phyloP scores from a whole-genome alignment of 1,140 invertebrate genomes.

The Drosophila pseudoananassae region DNA sequence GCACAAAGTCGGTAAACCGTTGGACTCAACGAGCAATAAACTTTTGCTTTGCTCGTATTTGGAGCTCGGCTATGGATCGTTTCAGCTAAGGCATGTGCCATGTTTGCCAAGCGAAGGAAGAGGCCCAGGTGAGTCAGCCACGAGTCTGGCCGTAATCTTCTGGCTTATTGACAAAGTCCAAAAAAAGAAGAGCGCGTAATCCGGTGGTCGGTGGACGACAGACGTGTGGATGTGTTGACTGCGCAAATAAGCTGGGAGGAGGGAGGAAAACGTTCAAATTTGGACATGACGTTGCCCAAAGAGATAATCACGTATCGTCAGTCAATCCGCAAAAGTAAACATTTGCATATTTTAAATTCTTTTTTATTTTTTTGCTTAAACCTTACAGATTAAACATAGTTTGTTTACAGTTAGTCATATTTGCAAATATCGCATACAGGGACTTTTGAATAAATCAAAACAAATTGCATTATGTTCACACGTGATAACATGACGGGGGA shows the following conservation, averaged over 20 bases:
- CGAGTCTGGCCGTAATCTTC: slow-evolving; percentile 14
- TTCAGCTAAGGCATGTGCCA: slow-evolving; percentile 57
- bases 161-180: slow-evolving; percentile 52
- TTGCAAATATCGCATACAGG: slow-evolving; percentile 81
- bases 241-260: slow-evolving; percentile 30
- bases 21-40: slow-evolving; percentile 57
- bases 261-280: slow-evolving; percentile 46
- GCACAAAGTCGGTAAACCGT: slow-evolving; percentile 32
- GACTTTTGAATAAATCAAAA: slow-evolving; percentile 78
- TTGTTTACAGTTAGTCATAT: slow-evolving; percentile 59
- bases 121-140: slow-evolving; percentile 52
- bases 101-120: slow-evolving; percentile 54
- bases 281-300: slow-evolving; percentile 53
- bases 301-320: slow-evolving; percentile 22
- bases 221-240: slow-evolving; percentile 5
- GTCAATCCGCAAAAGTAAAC: slow-evolving; percentile 17
- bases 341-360: slow-evolving; percentile 34
- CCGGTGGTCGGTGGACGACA: slow-evolving; percentile 33
- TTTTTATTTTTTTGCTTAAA: slow-evolving; percentile 38
- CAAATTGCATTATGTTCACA: slow-evolving; percentile 62
- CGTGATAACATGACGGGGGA: slow-evolving; percentile 55
- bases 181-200: slow-evolving; percentile 60
- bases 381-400: slow-evolving; percentile 57
- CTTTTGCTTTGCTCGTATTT: slow-evolving; percentile 56
- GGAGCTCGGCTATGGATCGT: slow-evolving; percentile 42